These are phyloP conservation scores for Oreortyx pictus DNA, from an alignment of 2,797 vertebrate genomes.

Conservation along the genomic window DNA sequence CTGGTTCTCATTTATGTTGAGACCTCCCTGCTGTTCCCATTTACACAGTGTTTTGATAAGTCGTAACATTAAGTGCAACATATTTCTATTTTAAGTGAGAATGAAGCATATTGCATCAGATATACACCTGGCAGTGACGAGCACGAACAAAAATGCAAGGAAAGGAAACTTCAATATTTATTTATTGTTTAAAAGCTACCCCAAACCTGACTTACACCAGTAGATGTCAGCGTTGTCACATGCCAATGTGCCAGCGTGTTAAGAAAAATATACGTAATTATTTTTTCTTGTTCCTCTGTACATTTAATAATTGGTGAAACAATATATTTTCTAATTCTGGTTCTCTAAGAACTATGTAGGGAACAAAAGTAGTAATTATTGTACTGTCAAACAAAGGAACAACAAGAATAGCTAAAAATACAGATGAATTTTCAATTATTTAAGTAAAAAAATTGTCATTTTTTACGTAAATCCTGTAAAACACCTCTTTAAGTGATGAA, in stretches of 20 bases:
- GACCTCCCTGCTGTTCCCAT: accelerated
- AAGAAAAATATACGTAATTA: background rate
- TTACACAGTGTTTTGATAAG: background rate
- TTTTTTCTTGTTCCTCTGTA: background rate
- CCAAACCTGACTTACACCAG: constrained; percentile 65
- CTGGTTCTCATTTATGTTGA: background rate
- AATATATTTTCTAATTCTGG: background rate
- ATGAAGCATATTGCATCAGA: background rate
- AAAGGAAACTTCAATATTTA: background rate
- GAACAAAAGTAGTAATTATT: background rate
- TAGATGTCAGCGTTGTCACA: constrained; percentile 82
- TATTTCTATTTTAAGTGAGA: background rate
- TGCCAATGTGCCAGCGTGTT: background rate
- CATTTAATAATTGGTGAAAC: background rate
- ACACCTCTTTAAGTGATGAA: background rate
- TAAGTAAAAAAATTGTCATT: background rate
- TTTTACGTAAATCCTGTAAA: background rate
- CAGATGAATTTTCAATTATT: background rate
- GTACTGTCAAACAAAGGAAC: background rate
- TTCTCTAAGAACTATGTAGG: background rate
- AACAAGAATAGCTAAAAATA: background rate
- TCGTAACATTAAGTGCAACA: background rate
- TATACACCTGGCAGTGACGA: accelerated
- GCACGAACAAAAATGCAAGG: background rate
- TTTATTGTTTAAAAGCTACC: background rate